Conservation (phyloP, 2,113 vertebrate genomes). For the Harpagus bidentatus region DNA sequence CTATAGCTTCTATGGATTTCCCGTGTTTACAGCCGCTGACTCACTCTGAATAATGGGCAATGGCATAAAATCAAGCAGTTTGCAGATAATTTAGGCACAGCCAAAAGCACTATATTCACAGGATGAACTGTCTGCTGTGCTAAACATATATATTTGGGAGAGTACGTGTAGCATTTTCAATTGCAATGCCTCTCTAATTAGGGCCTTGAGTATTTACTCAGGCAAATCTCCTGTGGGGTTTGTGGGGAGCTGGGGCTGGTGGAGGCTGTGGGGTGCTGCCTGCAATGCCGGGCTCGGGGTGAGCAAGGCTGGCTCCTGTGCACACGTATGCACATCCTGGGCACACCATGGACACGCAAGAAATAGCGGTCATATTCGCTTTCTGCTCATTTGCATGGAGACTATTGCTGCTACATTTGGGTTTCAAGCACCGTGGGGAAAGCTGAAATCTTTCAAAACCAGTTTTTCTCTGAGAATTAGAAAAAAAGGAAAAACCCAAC, state of each 20-base stretch:
- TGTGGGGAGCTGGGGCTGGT: background rate
- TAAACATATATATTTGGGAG: background rate
- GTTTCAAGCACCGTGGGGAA: background rate
- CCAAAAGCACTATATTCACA: background rate
- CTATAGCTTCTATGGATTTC: background rate
- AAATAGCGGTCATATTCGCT: fast-evolving
- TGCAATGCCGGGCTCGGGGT: fast-evolving
- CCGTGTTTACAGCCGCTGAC: background rate
- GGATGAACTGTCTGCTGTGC: background rate
- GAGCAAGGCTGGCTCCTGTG: background rate
- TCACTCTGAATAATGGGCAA: background rate
- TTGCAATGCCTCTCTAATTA: background rate
- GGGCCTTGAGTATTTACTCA: background rate
- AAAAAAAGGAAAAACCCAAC: background rate
- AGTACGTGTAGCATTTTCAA: background rate
- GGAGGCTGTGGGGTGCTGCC: background rate
- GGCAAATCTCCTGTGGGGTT: background rate
- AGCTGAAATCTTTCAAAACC: background rate
- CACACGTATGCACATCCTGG: fast-evolving
- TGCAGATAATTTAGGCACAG: background rate
- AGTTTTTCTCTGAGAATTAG: background rate
- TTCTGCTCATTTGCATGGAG: background rate
- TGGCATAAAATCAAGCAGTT: background rate
- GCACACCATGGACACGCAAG: background rate
- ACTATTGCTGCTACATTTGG: background rate